Conservation (phyloP, 2,113 vertebrate genomes). For the Fulmarus glacialis region DNA sequence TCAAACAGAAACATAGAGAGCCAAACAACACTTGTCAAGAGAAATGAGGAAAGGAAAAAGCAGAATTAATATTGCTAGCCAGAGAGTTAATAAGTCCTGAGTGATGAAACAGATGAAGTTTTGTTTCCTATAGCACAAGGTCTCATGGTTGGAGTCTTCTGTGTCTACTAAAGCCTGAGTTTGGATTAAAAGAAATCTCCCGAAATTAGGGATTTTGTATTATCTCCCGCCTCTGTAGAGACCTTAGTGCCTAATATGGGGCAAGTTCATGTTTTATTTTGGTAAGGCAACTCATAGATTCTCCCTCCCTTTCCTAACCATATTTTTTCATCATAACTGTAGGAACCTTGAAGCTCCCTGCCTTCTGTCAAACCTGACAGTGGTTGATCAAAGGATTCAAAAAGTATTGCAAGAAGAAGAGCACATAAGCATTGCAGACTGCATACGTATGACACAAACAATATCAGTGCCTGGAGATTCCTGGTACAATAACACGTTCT, state of each 20-base stretch:
- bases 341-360: background rate
- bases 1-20: background rate
- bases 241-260: background rate
- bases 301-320: background rate
- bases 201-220: background rate
- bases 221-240: background rate
- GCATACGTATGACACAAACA: background rate
- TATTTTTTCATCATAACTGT: background rate
- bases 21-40: background rate
- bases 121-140: background rate
- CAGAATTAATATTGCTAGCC: background rate
- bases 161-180: background rate
- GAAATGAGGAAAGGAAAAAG: background rate
- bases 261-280: background rate
- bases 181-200: background rate
- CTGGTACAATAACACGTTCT: accelerated
- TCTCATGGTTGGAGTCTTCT: background rate
- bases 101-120: background rate
- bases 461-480: background rate
- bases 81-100: background rate
- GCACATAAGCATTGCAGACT: background rate
- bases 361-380: background rate
- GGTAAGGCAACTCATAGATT: background rate
- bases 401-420: background rate
- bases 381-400: background rate